phyloP scores from a whole-genome alignment of 2,113 vertebrate genomes.

The Hystrix brachyura region DNA sequence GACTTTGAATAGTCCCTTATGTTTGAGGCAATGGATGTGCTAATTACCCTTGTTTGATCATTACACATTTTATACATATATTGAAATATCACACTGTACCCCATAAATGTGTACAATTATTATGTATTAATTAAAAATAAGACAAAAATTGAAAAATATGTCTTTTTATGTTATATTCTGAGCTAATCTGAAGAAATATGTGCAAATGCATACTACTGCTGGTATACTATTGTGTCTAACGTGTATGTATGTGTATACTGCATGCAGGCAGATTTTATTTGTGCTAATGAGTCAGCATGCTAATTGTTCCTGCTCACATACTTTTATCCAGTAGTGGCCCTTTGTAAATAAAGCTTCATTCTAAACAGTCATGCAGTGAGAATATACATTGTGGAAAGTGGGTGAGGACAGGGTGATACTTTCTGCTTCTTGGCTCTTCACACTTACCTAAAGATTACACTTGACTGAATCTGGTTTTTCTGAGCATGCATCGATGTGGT shows the following conservation, averaged over 20 bases:
- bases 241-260: neutral
- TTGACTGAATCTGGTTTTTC: neutral
- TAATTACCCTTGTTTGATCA: no score
- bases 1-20: neutral
- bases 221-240: neutral
- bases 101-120: neutral
- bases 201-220: neutral
- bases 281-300: neutral
- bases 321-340: neutral
- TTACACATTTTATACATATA: neutral
- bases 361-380: neutral
- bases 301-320: neutral
- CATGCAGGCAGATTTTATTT: neutral
- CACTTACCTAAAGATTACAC: neutral
- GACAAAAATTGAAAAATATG: neutral
- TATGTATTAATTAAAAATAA: neutral
- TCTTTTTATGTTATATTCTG: neutral
- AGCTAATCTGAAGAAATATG: neutral
- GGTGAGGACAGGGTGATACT: neutral
- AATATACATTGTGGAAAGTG: neutral
- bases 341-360: neutral
- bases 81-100: neutral
- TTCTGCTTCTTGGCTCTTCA: neutral
- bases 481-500: neutral
- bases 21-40: neutral